Conservation (phyloP, 1,140 invertebrate species). For the Psilanteris sp. region DNA sequence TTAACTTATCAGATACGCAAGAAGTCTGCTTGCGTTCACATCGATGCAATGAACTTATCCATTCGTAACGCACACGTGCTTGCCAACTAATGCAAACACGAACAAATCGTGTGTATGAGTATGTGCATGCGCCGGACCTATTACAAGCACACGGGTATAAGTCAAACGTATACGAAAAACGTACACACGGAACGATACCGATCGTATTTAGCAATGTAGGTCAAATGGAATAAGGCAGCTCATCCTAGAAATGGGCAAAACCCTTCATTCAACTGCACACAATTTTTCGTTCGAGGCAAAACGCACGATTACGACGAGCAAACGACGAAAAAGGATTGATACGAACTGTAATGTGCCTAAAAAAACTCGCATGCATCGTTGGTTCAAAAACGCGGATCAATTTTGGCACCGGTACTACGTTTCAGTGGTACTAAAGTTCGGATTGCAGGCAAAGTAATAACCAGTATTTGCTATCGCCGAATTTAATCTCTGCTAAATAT, state of each 20-base stretch:
- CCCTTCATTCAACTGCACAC: conserved; percentile 64
- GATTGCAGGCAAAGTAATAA: conserved; percentile 8
- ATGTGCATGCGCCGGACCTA: conserved; percentile 49
- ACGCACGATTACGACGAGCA: conserved; percentile 30
- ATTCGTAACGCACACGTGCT: conserved; percentile 36
- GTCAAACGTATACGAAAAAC: conserved; percentile 58
- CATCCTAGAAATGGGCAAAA: conserved; percentile 57
- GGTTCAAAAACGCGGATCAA: conserved; percentile 66
- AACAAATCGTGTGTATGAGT: conserved; percentile 8
- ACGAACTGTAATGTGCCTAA: conserved; percentile 3
- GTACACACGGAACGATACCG: conserved; percentile 38
- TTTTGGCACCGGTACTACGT: conserved; percentile 58
- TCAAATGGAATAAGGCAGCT: conserved; percentile 58
- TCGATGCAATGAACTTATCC: conserved; percentile 44
- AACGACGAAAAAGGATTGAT: conserved; percentile 42
- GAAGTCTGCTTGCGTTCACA: conserved; percentile 47
- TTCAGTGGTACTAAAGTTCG: conserved; percentile 21
- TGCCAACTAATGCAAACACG: conserved; percentile 39
- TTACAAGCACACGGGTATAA: conserved; percentile 65
- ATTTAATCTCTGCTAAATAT: conserved; percentile 26
- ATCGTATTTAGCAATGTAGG: conserved; percentile 67
- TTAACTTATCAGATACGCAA: conserved; percentile 28
- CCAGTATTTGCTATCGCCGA: conserved; percentile 32
- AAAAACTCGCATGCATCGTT: conserved; percentile 28
- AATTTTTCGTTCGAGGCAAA: conserved; percentile 57